Evolutionary conservation across 2,113 vertebrate species (phyloP).

Genomic region (Dendropsophus ebraccatus): DNA sequence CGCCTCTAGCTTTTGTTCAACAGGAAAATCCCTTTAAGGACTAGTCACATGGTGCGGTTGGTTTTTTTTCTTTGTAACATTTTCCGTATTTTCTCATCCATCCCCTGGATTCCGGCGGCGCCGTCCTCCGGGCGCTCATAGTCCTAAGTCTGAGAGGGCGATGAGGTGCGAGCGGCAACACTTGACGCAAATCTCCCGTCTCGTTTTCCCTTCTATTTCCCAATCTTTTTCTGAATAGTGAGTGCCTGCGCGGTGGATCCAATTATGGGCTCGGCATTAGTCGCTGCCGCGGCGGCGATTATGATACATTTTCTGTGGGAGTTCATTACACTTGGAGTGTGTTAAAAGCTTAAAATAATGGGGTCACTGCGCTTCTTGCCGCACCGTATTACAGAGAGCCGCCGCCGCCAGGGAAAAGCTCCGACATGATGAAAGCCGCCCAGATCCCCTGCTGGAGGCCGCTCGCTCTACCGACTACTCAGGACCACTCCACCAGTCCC

Average conservation of each 20-base stretch:
- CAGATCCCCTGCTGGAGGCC: too few species aligned
- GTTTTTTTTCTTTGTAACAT: too few species aligned
- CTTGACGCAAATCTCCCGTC: slow-evolving; percentile 26
- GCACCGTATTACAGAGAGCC: slow-evolving; percentile 45
- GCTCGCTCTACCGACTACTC: too few species aligned
- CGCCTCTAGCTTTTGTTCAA: too few species aligned
- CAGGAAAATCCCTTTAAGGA: too few species aligned
- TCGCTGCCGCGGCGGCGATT: slow-evolving; percentile 43
- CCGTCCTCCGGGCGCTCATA: too few species aligned
- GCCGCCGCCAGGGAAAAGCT: slow-evolving; percentile 35
- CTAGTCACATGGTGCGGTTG: too few species aligned
- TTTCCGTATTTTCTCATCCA: too few species aligned
- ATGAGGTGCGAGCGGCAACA: neutral
- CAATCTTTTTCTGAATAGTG: slow-evolving; percentile 51
- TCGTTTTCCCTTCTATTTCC: slow-evolving; percentile 14
- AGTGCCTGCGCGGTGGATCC: slow-evolving; percentile 21
- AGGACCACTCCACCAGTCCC: slow-evolving; percentile 9
- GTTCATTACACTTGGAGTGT: slow-evolving; percentile 55
- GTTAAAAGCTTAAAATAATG: slow-evolving; percentile 60
- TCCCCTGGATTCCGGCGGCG: too few species aligned
- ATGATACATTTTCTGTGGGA: slow-evolving; percentile 50
- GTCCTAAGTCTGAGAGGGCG: neutral
- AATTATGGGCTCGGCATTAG: slow-evolving; percentile 54
- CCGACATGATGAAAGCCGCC: slow-evolving; percentile 43
- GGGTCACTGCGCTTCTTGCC: slow-evolving; percentile 48